Base-by-base conservation (phyloP, 2,888 invertebrate species). In the Acleris emargana region DNA sequence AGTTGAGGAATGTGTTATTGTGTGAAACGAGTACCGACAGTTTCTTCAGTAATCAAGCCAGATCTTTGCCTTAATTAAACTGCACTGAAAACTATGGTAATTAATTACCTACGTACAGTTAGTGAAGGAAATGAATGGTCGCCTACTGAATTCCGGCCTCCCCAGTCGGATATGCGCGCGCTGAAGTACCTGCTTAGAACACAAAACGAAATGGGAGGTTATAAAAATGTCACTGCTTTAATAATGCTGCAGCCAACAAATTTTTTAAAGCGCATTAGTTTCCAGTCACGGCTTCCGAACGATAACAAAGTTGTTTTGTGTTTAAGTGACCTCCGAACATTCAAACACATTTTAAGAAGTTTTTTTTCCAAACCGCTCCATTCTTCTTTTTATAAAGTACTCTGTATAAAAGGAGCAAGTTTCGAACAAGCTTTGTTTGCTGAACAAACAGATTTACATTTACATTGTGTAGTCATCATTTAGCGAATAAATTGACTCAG, bases 401-500 rank as follows among this genome's bases (percentile, higher is more conserved):
- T 45, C 45, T 38, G 43, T 45, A 38, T 20, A 45, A 63, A 63
- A 52, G 58, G 45, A 58, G 52, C 18, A 58, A 58, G 64, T 49
- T 61, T 45, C 18, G 25, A 64, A 58, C 38, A 64, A 53, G 58
- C 50, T 54, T 59, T 60, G 50, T 64, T 60, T 59, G 64, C 38
- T 28, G 54, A 53, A 58, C 17, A 59, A 58, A 57, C 58, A 45
- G 51, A 62, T 62, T 57, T 62, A 51, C 55, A 57, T 55, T 62
- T 54, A 55, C 43, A 57, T 62, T 57, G 55, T 45, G 45, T 20
- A 58, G 22, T 62, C 51, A 58, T 63, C 51, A 63, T 63, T 62
- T 58, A 58, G 62, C 25, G 57, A 63, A 59, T 54, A 59, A 59
- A 58, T 64, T 64, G 58, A 63, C 28, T 58, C 59, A 28, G 45